Evolutionary conservation across 2,888 invertebrate genomes (phyloP).

Genomic region (Brachylomia viminalis): DNA sequence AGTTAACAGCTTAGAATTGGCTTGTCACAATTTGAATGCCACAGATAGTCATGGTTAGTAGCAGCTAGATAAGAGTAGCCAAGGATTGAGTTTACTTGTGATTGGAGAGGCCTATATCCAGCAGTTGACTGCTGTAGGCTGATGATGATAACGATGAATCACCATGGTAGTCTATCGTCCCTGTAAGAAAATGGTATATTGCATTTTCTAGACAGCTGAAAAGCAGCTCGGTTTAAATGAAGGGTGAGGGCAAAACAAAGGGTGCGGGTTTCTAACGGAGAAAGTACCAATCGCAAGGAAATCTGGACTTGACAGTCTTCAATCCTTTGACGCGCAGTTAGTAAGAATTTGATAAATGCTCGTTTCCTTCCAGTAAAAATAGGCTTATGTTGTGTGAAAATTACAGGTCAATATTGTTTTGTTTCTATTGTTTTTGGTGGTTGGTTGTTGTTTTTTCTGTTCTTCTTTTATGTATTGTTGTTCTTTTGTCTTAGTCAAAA

Average conservation of each 20-base stretch:
- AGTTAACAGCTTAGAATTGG: not conserved
- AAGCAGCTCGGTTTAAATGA: not conserved
- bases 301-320: not conserved
- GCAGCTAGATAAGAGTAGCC: not conserved
- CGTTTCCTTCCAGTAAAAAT: not conserved
- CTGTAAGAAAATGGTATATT: not conserved
- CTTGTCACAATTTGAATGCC: not conserved
- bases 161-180: not conserved
- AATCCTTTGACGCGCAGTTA: no score
- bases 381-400: not conserved
- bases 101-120: not conserved
- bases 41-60: not conserved
- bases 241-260: not conserved
- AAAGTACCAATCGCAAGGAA: not conserved
- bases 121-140: not conserved
- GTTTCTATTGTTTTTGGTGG: not conserved
- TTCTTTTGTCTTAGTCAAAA: not conserved
- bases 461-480: not conserved
- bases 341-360: not conserved
- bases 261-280: no score
- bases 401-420: not conserved
- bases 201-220: not conserved
- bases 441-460: not conserved
- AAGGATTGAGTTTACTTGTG: not conserved
- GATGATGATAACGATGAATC: not conserved